Evolutionary conservation across 2,797 vertebrate genomes (phyloP).

Genomic region (Urosaurus nigricauda): DNA sequence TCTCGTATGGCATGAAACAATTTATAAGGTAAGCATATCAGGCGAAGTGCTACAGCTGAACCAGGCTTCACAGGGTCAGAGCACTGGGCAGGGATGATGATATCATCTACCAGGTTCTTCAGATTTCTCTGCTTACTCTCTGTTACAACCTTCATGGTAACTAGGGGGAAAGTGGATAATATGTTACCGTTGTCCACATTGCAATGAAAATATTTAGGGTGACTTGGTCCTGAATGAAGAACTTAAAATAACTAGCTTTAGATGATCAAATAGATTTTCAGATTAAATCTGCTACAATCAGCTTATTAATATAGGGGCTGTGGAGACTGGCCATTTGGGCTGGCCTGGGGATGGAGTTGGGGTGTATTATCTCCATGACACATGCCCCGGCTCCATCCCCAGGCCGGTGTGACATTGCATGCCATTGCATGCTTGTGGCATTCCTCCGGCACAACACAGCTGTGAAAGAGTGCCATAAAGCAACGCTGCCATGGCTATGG

Average conservation of each 20-base stretch:
- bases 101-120: background rate
- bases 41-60: background rate
- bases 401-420: too few species aligned
- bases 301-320: background rate
- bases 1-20: background rate
- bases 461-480: too few species aligned
- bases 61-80: background rate
- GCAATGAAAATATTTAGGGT: background rate
- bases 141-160: background rate
- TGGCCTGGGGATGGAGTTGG: too few species aligned
- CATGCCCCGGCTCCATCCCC: too few species aligned
- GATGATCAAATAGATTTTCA: too few species aligned
- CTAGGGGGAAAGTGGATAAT: background rate
- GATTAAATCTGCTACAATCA: background rate
- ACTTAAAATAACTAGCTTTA: background rate
- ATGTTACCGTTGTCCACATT: background rate
- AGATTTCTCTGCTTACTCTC: background rate
- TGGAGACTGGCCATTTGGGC: too few species aligned
- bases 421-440: too few species aligned
- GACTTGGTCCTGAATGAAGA: background rate
- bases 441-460: too few species aligned
- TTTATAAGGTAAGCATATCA: background rate
- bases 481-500: too few species aligned
- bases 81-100: background rate
- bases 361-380: too few species aligned